Base-by-base conservation (phyloP, 2,113 vertebrate species). In the Gallinago jamesoni region DNA sequence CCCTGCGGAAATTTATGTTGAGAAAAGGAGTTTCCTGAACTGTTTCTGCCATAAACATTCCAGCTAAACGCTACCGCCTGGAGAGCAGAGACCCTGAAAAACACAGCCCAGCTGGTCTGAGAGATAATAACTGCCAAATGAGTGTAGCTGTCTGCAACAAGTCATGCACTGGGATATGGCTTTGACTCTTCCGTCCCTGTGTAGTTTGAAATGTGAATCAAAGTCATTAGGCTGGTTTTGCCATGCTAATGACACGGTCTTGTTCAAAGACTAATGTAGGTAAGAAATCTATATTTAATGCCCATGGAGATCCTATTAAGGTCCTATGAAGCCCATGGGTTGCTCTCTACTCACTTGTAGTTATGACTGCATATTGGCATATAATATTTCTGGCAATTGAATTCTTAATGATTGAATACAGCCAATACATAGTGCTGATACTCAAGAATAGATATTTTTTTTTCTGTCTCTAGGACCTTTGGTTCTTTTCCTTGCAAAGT, bases 1-100 rank as follows among this genome's bases (percentile, higher is more conserved):
- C 60, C 33, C 7, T 35, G 77, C 0, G 1, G 80, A 91, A 84
- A 39, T 84, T 93, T 72, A 11, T 13, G 14, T 33, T 53, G 77
- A 91, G 68, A 41, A 93, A 90, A 70, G 39, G 48, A 84, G 69
- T 81, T 92, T 89, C 74, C 92, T 85, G 89, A 82, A 72, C 64
- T 56, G 15, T 37, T 62, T 82, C 45, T 90, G 53, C 83, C 52
- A 55, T 85, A 87, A 50, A 96, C 73, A 64, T 87, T 93, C 85
- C 80, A 81, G 89, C 72, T 77, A 56, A 90, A 83, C 1, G 2
- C 66, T 78, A 11, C 22, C 52, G 73, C 22, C 73, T 93, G 89
- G 90, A 96, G 77, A 93, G 67, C 55, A 75, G 73, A 93, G 86
- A 94, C 73, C 82, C 90, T 95, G 92, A 81, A 88, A 96, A 96